Evolutionary conservation across 2,888 invertebrate genomes (phyloP).

Genomic region (Nyleta sp.): DNA sequence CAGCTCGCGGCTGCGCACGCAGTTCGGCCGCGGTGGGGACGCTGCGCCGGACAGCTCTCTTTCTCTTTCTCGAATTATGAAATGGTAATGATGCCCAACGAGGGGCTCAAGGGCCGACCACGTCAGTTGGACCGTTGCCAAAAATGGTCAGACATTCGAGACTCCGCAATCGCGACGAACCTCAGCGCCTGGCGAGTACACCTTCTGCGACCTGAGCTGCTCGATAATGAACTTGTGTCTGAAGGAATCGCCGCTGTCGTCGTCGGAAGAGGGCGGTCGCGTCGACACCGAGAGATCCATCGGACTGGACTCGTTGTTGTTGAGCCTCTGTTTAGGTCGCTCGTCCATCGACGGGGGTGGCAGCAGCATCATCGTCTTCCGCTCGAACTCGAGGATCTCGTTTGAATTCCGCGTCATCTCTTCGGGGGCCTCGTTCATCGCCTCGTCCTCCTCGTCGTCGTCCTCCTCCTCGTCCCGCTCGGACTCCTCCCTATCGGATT

Average conservation of each 20-base stretch:
- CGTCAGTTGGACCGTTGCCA: conserved; percentile 17
- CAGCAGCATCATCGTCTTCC: conserved; percentile 73
- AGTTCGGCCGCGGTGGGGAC: no score
- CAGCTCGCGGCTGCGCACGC: conserved; percentile 29
- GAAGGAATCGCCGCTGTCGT: conserved; percentile 80
- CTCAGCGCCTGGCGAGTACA: conserved; percentile 78
- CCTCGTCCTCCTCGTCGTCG: conserved; percentile 59
- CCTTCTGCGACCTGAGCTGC: conserved; percentile 78
- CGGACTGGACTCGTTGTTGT: conserved; percentile 79
- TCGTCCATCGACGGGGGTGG: conserved; percentile 71
- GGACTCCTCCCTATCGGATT: conserved; percentile 72
- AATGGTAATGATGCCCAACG: neutral
- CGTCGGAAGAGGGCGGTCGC: conserved; percentile 78
- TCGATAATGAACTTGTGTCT: conserved; percentile 80
- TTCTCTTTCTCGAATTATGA: conserved; percentile 8
- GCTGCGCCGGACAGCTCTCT: no score
- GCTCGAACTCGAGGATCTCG: conserved; percentile 74
- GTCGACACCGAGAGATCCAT: conserved; percentile 80
- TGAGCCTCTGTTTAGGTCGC: conserved; percentile 71
- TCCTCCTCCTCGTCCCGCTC: conserved; percentile 63
- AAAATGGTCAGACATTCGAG: conserved; percentile 1
- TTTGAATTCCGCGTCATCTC: conserved; percentile 53
- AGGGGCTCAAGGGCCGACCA: neutral
- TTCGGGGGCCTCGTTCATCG: conserved; percentile 47
- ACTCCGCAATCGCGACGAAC: conserved; percentile 69